A percentile compares a stretch with the other conserved stretches of the same genome.
These are phyloP conservation scores for Eubucco bourcierii DNA, from an alignment of 2,113 vertebrate genomes.

Conservation along the genomic window DNA sequence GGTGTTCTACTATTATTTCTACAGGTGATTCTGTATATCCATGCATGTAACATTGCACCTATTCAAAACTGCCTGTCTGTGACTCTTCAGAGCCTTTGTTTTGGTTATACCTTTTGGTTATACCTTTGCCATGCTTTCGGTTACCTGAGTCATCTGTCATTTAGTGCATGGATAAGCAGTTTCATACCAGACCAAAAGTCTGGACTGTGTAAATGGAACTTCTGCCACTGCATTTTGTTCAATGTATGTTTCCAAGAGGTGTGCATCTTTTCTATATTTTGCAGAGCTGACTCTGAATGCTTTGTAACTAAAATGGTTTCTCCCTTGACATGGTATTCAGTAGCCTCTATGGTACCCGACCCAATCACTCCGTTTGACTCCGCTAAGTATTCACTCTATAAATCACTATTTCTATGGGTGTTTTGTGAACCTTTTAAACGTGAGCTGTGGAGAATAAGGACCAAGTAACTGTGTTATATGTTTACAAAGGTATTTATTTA, in stretches of 20 bases:
- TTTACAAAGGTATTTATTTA: constrained; percentile 72
- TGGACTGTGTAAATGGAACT: constrained; percentile 66
- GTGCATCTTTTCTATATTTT: constrained; percentile 74
- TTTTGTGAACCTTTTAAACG: constrained; percentile 72
- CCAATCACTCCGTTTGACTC: constrained; percentile 65
- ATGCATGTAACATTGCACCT: constrained; percentile 73
- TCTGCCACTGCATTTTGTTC: constrained; percentile 67
- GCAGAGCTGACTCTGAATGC: constrained; percentile 71
- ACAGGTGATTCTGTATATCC: constrained; percentile 62
- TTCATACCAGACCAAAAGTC: constrained; percentile 59
- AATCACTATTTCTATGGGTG: constrained; percentile 72
- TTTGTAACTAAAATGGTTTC: constrained; percentile 60
- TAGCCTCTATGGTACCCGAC: constrained; percentile 60
- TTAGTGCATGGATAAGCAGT: constrained; percentile 78
- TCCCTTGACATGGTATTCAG: constrained; percentile 65
- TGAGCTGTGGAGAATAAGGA: constrained; percentile 60
- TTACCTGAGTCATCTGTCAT: constrained; percentile 24
- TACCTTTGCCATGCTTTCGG: constrained; percentile 38
- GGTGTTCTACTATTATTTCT: constrained; percentile 74
- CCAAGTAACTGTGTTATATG: constrained; percentile 75
- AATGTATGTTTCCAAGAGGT: constrained; percentile 63
- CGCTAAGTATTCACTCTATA: constrained; percentile 71
- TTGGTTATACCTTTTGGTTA: constrained; percentile 31
- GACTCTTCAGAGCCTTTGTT: constrained; percentile 50
- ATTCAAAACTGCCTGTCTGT: constrained; percentile 59